Percentiles rank a stretch among this genome's conserved stretches.
Evolutionary conservation across 2,113 vertebrate species (phyloP).

Genomic region (Melanocharis versteri): DNA sequence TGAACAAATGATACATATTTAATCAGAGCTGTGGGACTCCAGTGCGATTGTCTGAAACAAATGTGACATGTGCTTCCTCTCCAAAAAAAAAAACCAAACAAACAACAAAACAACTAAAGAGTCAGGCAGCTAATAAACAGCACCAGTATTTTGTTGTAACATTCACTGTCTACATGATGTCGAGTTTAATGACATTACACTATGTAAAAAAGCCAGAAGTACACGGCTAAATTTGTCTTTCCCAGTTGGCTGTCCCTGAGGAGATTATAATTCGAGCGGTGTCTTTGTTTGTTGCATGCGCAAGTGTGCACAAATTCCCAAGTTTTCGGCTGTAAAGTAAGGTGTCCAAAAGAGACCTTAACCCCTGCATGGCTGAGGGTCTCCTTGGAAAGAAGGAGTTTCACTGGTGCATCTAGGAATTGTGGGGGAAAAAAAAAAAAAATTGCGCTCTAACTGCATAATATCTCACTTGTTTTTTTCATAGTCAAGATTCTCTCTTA

Average conservation of each 20-base stretch:
- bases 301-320: neutral
- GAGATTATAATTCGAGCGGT: neutral
- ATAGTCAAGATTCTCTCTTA: neutral
- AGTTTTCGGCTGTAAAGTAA: neutral
- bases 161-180: constrained; percentile 19
- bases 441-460: neutral
- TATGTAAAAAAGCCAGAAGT: constrained; percentile 11
- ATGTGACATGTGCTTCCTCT: constrained; percentile 22
- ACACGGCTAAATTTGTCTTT: constrained; percentile 31
- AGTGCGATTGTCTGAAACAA: constrained; percentile 35
- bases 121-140: constrained; percentile 33
- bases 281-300: constrained; percentile 10
- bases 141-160: constrained; percentile 8
- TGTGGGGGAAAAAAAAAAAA: neutral
- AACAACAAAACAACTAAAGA: no score
- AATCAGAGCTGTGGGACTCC: constrained; percentile 41
- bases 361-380: neutral
- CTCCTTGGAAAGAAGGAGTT: neutral
- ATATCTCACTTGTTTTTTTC: neutral
- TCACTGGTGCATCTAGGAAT: neutral
- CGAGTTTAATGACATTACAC: neutral
- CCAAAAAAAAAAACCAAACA: constrained; percentile 18
- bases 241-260: constrained; percentile 18
- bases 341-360: neutral
- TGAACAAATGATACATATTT: constrained; percentile 59